These are phyloP conservation scores for Nyctalus aviator DNA, from an alignment of 2,797 vertebrate species.

Conservation along the genomic window DNA sequence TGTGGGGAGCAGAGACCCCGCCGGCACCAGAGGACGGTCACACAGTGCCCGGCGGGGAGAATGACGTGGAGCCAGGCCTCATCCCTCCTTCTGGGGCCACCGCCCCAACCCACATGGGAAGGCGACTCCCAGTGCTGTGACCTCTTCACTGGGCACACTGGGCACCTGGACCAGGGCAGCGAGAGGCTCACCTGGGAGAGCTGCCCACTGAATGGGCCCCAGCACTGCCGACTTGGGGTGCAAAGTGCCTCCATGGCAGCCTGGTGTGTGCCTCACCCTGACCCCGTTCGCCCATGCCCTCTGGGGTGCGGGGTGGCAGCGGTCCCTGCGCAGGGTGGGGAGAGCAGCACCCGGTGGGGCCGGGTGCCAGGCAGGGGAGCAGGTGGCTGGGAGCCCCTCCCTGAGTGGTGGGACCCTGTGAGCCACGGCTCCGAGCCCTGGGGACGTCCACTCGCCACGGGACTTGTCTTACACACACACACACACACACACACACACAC, in stretches of 20 bases:
- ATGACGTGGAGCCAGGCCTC: neutral
- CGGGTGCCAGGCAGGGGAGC: neutral
- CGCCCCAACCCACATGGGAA: neutral
- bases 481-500: neutral
- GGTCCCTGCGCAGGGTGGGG: neutral
- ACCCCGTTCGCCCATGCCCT: too few relatives aligned
- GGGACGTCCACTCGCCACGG: rapidly evolving
- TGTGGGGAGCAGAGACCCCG: neutral
- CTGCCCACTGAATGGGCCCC: neutral
- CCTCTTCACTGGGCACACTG: neutral
- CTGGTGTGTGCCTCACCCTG: rapidly evolving
- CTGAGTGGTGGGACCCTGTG: neutral
- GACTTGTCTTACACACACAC: neutral
- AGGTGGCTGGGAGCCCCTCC: neutral
- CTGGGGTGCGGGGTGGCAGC: neutral
- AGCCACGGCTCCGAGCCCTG: neutral
- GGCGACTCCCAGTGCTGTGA: neutral
- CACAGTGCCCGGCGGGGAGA: too few relatives aligned
- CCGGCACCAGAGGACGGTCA: neutral
- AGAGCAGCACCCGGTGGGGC: neutral
- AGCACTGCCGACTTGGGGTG: neutral
- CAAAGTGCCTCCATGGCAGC: neutral
- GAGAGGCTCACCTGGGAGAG: rapidly evolving
- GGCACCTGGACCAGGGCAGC: neutral
- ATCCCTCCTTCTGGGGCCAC: rapidly evolving